phyloP scores from a whole-genome alignment of 2,113 vertebrate genomes.

The Brienomyrus longianalis region DNA sequence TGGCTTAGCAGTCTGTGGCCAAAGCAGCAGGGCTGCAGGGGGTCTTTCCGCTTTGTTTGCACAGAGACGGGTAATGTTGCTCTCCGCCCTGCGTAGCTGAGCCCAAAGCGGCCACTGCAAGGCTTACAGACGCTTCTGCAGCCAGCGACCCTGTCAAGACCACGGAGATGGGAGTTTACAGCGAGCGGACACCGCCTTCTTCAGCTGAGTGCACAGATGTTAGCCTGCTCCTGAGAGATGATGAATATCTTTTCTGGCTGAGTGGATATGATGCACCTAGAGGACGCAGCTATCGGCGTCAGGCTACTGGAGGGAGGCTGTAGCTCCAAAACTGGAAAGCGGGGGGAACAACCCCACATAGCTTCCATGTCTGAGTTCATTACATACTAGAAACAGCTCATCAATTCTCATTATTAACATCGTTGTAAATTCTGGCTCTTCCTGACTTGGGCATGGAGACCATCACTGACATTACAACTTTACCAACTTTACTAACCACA shows the following conservation, averaged over 20 bases:
- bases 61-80: background rate
- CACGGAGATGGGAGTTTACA: background rate
- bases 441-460: background rate
- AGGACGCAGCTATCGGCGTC: constrained; percentile 49
- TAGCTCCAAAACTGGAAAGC: constrained; percentile 28
- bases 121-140: background rate
- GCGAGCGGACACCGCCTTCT: background rate
- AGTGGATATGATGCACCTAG: constrained; percentile 36
- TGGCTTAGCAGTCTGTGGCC: background rate
- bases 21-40: too few species aligned
- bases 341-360: background rate
- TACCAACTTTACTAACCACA: background rate
- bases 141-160: background rate
- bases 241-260: constrained; percentile 56
- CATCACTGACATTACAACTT: background rate
- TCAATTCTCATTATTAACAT: background rate
- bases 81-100: background rate
- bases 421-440: background rate
- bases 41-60: background rate
- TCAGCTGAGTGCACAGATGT: background rate
- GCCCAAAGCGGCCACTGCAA: background rate
- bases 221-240: constrained; percentile 46
- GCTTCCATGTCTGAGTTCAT: background rate
- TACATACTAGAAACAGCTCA: background rate
- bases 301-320: constrained; percentile 40